phyloP scores from a whole-genome alignment of 1,140 invertebrate genomes.

The Panagrolaimus sp. region DNA sequence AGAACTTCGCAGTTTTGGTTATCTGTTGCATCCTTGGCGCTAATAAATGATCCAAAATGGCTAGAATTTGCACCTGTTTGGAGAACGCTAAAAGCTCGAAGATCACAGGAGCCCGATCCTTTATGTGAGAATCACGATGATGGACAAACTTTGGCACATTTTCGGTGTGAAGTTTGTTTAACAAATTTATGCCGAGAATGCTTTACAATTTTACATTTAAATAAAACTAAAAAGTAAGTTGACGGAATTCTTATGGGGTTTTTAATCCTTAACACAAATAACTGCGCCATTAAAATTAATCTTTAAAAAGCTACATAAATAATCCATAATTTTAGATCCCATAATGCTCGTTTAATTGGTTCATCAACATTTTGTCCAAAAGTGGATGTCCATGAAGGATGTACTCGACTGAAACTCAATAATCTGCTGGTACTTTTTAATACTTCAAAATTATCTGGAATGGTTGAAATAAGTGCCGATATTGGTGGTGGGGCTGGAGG shows the following conservation, averaged over 20 bases:
- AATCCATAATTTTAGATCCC: slow-evolving; percentile 19
- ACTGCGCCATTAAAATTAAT: no score
- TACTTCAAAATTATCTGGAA: slow-evolving; percentile 80
- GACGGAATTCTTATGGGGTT: no score
- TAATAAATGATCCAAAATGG: slow-evolving; percentile 60
- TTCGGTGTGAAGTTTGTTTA: slow-evolving; percentile 80
- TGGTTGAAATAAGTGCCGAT: slow-evolving; percentile 82
- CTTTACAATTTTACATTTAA: slow-evolving; percentile 85
- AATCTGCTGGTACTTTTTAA: slow-evolving; percentile 71
- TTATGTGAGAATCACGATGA: slow-evolving; percentile 94
- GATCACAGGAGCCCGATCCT: slow-evolving; percentile 54
- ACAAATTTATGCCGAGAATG: slow-evolving; percentile 78
- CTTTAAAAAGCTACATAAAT: no score
- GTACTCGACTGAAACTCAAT: slow-evolving; percentile 44
- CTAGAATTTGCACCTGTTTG: slow-evolving; percentile 67
- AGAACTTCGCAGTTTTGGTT: slow-evolving; percentile 69
- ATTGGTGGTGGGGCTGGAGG: slow-evolving; percentile 47
- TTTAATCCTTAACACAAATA: no score
- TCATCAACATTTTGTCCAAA: slow-evolving; percentile 26
- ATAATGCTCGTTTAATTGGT: slow-evolving; percentile 40
- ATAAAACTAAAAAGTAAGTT: slow-evolving; percentile 68
- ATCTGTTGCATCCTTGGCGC: slow-evolving; percentile 82
- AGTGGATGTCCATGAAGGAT: slow-evolving; percentile 55
- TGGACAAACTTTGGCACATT: slow-evolving; percentile 82
- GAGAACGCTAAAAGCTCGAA: slow-evolving; percentile 66